phyloP scores from a whole-genome alignment of 1,140 invertebrate species.

The Platorchestia sp. region DNA sequence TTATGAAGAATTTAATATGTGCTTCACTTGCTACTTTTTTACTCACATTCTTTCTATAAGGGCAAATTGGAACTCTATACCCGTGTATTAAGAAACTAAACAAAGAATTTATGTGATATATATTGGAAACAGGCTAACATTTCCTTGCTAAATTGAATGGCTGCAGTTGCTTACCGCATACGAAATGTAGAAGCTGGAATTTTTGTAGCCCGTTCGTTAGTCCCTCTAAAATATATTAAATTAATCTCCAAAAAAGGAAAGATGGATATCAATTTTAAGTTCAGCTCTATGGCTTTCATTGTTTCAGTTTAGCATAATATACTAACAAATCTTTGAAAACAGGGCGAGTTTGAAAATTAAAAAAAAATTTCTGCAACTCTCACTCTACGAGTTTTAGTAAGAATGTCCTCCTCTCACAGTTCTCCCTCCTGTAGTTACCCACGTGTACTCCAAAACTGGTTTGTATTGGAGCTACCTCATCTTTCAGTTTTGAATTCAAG shows the following conservation, averaged over 20 bases:
- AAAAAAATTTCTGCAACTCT: no score
- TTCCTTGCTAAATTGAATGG: no score
- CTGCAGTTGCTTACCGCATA: not conserved
- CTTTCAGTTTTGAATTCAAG: not conserved
- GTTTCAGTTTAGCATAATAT: not conserved
- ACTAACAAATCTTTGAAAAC: not conserved
- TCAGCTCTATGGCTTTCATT: not conserved
- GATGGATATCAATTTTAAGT: not conserved
- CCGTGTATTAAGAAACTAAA: no score
- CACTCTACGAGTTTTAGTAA: no score
- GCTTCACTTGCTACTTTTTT: no score
- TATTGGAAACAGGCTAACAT: no score
- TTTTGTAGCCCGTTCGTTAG: not conserved
- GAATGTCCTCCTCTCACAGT: not conserved
- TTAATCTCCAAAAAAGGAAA: not conserved
- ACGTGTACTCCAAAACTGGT: not conserved
- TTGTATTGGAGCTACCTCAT: not conserved
- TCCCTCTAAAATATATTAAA: not conserved
- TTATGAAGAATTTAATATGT: no score
- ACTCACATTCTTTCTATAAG: no score
- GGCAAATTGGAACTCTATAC: no score
- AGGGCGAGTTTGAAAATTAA: no score
- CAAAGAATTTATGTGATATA: no score
- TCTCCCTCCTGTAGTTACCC: not conserved
- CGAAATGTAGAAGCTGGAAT: not conserved